Percentiles rank a stretch among this genome's conserved stretches.
These are phyloP conservation scores for Acleris laterana DNA, from an alignment of 2,888 invertebrate species.

Conservation along the genomic window DNA sequence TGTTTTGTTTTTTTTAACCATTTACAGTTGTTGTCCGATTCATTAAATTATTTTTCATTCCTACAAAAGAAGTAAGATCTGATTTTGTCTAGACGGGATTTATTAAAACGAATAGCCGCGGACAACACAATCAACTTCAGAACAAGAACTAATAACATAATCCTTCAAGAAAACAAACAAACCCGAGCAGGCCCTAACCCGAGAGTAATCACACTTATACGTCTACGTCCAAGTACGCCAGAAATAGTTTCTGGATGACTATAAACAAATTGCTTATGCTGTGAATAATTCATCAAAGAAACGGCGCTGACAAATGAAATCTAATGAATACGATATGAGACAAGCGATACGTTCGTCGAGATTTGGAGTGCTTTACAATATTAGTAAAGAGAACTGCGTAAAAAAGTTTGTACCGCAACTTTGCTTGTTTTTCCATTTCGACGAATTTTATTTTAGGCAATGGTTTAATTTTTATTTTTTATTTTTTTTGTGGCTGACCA, in stretches of 20 bases:
- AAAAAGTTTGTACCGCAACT: not conserved
- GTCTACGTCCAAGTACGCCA: slow-evolving; percentile 54
- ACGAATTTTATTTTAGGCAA: too few relatives aligned
- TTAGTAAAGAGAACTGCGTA: not conserved
- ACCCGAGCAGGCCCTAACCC: slow-evolving; percentile 40
- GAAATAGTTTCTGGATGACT: slow-evolving; percentile 63
- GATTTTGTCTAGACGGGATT: slow-evolving; percentile 17
- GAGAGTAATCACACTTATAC: slow-evolving; percentile 56
- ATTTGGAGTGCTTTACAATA: slow-evolving; percentile 44
- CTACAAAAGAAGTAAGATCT: not conserved
- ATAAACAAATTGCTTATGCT: slow-evolving; percentile 72
- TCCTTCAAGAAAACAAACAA: slow-evolving; percentile 18
- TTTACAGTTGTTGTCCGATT: too few relatives aligned
- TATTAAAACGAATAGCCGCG: slow-evolving; percentile 23
- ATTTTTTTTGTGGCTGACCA: too few relatives aligned
- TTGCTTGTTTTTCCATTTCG: too few relatives aligned
- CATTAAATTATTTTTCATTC: not conserved
- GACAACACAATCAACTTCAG: slow-evolving; percentile 17
- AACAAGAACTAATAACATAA: slow-evolving; percentile 19
- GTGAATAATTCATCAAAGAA: slow-evolving; percentile 80
- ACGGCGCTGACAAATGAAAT: slow-evolving; percentile 79
- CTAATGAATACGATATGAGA: slow-evolving; percentile 81
- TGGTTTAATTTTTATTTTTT: too few relatives aligned
- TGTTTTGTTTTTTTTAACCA: too few relatives aligned
- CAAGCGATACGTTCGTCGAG: slow-evolving; percentile 53